A percentile compares a stretch with the other conserved stretches of the same genome.
phyloP scores from a whole-genome alignment of 2,888 invertebrate genomes.

The Lepas anatifera region DNA sequence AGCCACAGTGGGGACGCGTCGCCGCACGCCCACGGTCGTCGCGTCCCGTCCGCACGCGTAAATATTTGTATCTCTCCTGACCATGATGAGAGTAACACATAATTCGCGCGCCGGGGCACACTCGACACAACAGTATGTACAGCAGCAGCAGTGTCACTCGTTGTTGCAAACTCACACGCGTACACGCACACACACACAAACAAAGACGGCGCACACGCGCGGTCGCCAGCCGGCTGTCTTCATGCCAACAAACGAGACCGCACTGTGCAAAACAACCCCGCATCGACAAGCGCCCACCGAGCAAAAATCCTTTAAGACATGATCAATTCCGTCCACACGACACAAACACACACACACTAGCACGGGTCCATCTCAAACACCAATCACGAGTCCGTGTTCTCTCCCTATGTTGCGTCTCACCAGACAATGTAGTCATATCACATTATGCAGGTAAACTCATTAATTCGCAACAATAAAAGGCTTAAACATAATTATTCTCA shows the following conservation, averaged over 20 bases:
- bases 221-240: no score
- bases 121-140: slow-evolving; percentile 2
- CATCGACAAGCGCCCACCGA: no score
- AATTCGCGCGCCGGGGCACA: neutral
- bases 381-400: neutral
- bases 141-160: no score
- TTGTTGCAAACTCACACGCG: no score
- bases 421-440: neutral
- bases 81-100: slow-evolving; percentile 9
- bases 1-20: neutral
- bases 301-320: slow-evolving; percentile 6
- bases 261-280: neutral
- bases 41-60: neutral
- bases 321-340: neutral
- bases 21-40: neutral
- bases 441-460: slow-evolving; percentile 12
- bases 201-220: no score
- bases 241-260: slow-evolving; percentile 7
- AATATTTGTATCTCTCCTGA: slow-evolving; percentile 7
- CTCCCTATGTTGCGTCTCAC: no score
- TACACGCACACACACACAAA: neutral
- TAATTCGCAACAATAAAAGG: slow-evolving; percentile 12
- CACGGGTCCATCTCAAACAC: neutral
- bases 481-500: slow-evolving; percentile 7
- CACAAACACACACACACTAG: neutral